phyloP scores from a whole-genome alignment of 2,797 vertebrate genomes.

The Naso thynnoides region DNA sequence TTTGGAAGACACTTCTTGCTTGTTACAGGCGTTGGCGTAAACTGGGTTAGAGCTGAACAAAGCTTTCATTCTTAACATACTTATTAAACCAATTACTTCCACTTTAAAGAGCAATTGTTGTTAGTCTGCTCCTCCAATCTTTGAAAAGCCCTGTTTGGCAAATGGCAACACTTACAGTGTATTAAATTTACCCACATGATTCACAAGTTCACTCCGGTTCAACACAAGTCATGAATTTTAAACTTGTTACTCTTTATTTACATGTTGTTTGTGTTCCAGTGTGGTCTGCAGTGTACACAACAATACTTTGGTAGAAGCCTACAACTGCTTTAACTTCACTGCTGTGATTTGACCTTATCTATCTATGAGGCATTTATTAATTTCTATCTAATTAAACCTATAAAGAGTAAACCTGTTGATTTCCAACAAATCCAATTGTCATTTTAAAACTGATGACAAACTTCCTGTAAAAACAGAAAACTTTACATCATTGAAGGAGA shows the following conservation, averaged over 20 bases:
- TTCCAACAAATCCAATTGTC: background rate
- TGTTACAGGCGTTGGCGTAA: constrained; percentile 7
- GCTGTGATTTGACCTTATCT: background rate
- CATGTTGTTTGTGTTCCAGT: background rate
- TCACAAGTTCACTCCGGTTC: constrained; percentile 13
- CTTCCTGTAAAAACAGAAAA: background rate
- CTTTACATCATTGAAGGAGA: background rate
- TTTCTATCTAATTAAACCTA: too few species aligned
- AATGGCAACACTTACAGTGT: constrained; percentile 2
- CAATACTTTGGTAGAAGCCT: too few species aligned
- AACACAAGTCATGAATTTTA: background rate
- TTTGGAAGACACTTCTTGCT: background rate
- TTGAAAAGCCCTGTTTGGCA: constrained; percentile 16
- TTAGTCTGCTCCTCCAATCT: constrained; percentile 44
- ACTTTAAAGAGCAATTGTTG: constrained; percentile 58
- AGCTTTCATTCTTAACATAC: constrained; percentile 43
- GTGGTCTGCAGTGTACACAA: background rate
- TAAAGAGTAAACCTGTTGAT: background rate
- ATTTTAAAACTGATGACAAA: background rate
- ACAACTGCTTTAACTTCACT: background rate
- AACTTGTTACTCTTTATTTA: background rate
- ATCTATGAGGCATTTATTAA: background rate
- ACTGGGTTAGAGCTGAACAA: constrained; percentile 41
- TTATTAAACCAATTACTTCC: constrained; percentile 70
- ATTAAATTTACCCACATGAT: constrained; percentile 20